phyloP scores from a whole-genome alignment of 2,888 invertebrate genomes.

The Agrotis puta region DNA sequence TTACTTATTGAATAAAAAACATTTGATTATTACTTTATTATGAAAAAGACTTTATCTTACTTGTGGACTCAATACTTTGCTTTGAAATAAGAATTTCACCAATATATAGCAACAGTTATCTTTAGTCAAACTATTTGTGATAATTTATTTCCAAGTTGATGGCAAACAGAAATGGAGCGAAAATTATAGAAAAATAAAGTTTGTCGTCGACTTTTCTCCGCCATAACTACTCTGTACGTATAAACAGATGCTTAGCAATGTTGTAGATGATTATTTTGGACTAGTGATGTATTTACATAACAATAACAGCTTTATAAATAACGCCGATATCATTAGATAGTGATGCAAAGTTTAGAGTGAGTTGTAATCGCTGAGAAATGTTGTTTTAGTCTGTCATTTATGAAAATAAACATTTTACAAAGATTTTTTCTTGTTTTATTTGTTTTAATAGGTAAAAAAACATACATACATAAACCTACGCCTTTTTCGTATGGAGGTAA shows the following conservation, averaged over 20 bases:
- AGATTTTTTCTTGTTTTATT: constrained; percentile 62
- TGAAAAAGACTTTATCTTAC: constrained; percentile 31
- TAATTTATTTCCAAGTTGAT: constrained; percentile 46
- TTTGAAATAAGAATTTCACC: constrained; percentile 41
- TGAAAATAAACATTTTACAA: constrained; percentile 86
- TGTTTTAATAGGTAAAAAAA: background rate
- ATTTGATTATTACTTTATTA: constrained; percentile 43
- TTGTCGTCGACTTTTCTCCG: constrained; percentile 47
- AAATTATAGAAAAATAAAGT: constrained; percentile 44
- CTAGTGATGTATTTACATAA: constrained; percentile 61
- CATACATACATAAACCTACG: too few species aligned
- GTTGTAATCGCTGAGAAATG: constrained; percentile 81
- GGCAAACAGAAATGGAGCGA: constrained; percentile 29
- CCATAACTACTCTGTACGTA: constrained; percentile 61
- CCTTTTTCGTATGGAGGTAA: too few species aligned
- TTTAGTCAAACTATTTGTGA: constrained; percentile 59
- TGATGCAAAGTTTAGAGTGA: constrained; percentile 77
- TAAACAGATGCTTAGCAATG: constrained; percentile 58
- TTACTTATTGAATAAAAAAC: constrained; percentile 30
- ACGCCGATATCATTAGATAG: constrained; percentile 72
- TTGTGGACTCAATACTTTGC: constrained; percentile 35
- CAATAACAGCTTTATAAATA: constrained; percentile 81
- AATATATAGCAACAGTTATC: constrained; percentile 29
- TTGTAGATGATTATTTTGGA: constrained; percentile 62
- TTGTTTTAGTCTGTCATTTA: constrained; percentile 86